These are phyloP conservation scores for Oppia nitens DNA, from an alignment of 1,140 invertebrate genomes.

Conservation along the genomic window DNA sequence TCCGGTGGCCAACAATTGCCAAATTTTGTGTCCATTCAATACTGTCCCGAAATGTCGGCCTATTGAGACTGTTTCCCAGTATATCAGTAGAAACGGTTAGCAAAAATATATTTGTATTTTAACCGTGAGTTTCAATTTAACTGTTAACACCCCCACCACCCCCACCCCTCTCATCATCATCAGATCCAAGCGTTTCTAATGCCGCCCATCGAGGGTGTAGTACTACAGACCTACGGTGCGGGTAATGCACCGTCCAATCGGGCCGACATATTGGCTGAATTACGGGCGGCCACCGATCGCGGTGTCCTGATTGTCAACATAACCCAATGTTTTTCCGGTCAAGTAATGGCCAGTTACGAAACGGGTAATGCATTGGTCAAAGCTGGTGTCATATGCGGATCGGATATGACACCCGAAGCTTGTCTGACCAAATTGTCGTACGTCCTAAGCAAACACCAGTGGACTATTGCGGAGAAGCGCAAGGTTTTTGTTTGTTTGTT, in stretches of 20 bases:
- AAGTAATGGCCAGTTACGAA: constrained; percentile 58
- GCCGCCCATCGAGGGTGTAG: constrained; percentile 66
- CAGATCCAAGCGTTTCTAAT: constrained; percentile 56
- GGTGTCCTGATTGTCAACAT: constrained; percentile 83
- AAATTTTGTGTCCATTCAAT: constrained; percentile 56
- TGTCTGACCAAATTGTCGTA: constrained; percentile 80
- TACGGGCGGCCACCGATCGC: constrained; percentile 49
- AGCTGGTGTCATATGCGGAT: constrained; percentile 64
- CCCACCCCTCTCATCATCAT: constrained; percentile 11
- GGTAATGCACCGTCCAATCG: constrained; percentile 78
- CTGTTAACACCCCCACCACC: not conserved
- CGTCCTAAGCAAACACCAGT: constrained; percentile 65
- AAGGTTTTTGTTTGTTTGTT: constrained; percentile 29
- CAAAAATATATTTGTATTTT: constrained; percentile 5
- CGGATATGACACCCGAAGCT: constrained; percentile 88
- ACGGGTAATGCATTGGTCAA: constrained; percentile 44
- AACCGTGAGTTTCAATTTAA: not conserved
- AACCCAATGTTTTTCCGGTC: constrained; percentile 62
- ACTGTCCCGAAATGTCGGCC: constrained; percentile 65
- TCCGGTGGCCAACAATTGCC: constrained; percentile 47
- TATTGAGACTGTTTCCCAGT: constrained; percentile 74
- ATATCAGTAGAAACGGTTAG: constrained; percentile 59
- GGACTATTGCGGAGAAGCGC: constrained; percentile 51
- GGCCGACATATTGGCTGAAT: constrained; percentile 55
- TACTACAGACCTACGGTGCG: constrained; percentile 78